Evolutionary conservation across 2,888 invertebrate genomes (phyloP).

Genomic region (Cordilura impudica): DNA sequence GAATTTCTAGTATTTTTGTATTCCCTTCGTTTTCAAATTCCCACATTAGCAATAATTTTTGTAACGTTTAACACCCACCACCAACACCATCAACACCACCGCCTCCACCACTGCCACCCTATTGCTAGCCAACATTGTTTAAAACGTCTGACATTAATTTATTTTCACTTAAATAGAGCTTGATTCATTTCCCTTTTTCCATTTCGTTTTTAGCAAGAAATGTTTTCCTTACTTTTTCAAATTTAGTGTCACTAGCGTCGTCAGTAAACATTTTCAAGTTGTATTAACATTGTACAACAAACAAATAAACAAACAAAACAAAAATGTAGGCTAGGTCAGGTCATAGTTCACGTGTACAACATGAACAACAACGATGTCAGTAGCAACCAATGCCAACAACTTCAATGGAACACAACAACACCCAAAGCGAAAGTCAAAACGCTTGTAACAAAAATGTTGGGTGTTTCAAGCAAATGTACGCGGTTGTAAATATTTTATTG

Average conservation of each 20-base stretch:
- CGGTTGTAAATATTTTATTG: too few relatives aligned
- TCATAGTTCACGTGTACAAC: constrained; percentile 69
- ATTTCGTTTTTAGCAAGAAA: too few relatives aligned
- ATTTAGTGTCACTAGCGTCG: constrained; percentile 4
- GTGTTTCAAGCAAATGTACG: too few relatives aligned
- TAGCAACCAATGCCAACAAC: constrained; percentile 38
- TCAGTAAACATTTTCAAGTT: not conserved
- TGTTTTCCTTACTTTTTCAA: not conserved
- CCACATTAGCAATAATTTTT: not conserved
- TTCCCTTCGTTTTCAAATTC: not conserved
- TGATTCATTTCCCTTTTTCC: not conserved
- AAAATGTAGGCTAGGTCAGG: constrained; percentile 70
- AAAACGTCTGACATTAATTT: not conserved
- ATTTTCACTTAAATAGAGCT: not conserved
- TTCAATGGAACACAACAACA: constrained; percentile 1
- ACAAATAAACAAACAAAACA: too few relatives aligned
- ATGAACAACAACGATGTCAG: constrained; percentile 2
- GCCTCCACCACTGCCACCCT: not conserved
- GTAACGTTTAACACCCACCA: too few relatives aligned
- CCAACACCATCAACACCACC: not conserved
- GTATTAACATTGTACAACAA: constrained; percentile 25
- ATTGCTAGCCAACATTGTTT: not conserved
- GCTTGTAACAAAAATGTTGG: too few relatives aligned
- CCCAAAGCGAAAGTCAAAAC: too few relatives aligned
- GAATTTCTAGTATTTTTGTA: too few relatives aligned